A percentile compares a stretch with the other conserved stretches of the same genome.
Conservation (phyloP, 92 coral and sea anemone genomes). For the Zoanthus sansibaricus region DNA sequence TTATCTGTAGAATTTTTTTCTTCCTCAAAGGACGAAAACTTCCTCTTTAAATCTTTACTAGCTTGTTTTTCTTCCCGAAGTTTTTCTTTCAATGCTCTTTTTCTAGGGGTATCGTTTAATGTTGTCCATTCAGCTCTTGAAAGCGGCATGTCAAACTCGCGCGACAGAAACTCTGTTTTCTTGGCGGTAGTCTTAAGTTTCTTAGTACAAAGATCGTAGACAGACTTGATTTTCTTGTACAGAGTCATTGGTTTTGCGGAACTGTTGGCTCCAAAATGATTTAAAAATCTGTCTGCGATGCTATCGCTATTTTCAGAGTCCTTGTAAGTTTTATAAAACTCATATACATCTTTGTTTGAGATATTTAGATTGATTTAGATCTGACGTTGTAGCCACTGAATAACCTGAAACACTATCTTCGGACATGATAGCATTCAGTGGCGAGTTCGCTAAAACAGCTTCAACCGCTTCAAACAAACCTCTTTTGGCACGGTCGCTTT, state of each 20-base stretch:
- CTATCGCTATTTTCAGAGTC: neutral
- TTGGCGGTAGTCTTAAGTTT: neutral
- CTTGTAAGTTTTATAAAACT: conserved; percentile 12
- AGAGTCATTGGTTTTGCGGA: neutral
- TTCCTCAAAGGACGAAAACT: neutral
- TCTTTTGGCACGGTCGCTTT: no score
- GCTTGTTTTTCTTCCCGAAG: neutral
- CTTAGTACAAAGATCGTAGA: neutral
- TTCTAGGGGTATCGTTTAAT: conserved; percentile 7
- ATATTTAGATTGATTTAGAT: no score
- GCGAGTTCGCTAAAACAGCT: no score
- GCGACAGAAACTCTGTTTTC: neutral
- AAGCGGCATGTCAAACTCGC: neutral
- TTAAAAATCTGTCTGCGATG: neutral
- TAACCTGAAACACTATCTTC: no score
- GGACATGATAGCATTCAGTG: no score
- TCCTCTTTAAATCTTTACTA: neutral
- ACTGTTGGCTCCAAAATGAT: conserved; percentile 13
- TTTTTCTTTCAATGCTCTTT: neutral
- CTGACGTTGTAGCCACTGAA: no score
- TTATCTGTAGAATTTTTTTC: neutral
- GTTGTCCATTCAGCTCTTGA: neutral
- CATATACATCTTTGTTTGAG: conserved; percentile 3
- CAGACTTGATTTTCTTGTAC: conserved; percentile 14
- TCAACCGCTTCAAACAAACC: no score